Conservation (phyloP, 2,888 invertebrate genomes). For the Parnassius apollo region DNA sequence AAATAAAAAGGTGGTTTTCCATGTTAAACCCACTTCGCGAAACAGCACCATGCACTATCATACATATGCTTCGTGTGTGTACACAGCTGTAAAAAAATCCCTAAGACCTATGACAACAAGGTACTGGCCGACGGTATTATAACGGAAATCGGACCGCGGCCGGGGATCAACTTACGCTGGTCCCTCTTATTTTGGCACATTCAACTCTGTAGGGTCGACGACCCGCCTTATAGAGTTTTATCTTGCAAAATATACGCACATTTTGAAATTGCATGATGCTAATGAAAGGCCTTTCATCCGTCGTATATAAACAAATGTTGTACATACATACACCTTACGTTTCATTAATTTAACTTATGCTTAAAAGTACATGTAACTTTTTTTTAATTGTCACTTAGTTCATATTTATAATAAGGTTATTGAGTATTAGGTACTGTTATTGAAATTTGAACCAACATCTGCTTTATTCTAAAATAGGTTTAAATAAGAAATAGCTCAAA, state of each 20-base stretch:
- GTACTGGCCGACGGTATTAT: conserved; percentile 28
- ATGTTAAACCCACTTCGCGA: conserved; percentile 2
- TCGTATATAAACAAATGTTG: background rate
- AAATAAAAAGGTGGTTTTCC: background rate
- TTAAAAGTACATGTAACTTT: background rate
- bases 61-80: conserved; percentile 11
- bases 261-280: conserved; percentile 14
- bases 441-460: no score
- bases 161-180: conserved; percentile 28
- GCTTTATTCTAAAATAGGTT: no score
- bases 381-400: no score
- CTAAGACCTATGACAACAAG: conserved; percentile 38
- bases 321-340: background rate
- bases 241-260: conserved; percentile 26
- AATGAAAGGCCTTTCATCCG: conserved; percentile 2
- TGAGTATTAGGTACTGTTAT: no score
- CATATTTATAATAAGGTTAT: no score
- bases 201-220: conserved; percentile 30
- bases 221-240: conserved; percentile 23
- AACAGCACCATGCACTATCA: conserved; percentile 7
- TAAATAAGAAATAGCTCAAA: no score
- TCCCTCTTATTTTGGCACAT: conserved; percentile 34
- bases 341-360: background rate
- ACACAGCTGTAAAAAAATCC: conserved; percentile 27
- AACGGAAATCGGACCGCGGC: conserved; percentile 32